These are phyloP conservation scores for Monopis laevigella DNA, from an alignment of 2,888 invertebrate species.

Conservation along the genomic window DNA sequence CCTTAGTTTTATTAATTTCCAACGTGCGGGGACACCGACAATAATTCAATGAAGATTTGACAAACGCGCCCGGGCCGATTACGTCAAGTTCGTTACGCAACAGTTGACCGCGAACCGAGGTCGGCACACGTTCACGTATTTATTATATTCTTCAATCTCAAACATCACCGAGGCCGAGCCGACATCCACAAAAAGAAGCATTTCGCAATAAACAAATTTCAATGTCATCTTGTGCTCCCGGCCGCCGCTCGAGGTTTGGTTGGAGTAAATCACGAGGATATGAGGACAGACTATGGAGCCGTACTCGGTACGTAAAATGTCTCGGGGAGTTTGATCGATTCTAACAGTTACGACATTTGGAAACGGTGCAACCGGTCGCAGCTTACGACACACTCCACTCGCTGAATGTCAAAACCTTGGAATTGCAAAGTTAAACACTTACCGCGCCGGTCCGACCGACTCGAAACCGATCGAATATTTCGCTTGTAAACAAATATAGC, in stretches of 20 bases:
- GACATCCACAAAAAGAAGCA: conserved; percentile 51
- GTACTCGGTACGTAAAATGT: too few species aligned
- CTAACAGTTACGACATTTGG: conserved; percentile 1
- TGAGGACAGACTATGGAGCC: too few species aligned
- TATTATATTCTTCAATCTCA: conserved; percentile 63
- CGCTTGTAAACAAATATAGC: conserved; percentile 9
- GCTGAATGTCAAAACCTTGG: conserved; percentile 12
- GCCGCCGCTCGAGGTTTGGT: conserved; percentile 28
- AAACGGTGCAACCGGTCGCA: not conserved
- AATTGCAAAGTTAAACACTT: not conserved
- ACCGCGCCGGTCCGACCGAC: conserved; percentile 1
- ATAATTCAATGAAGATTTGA: not conserved
- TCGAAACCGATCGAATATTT: conserved; percentile 2
- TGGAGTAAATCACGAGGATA: conserved; percentile 16
- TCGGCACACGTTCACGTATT: conserved; percentile 62
- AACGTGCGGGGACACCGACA: not conserved
- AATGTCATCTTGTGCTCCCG: conserved; percentile 52
- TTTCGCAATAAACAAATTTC: conserved; percentile 57
- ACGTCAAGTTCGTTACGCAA: conserved; percentile 51
- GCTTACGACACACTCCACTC: not conserved
- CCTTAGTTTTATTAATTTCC: conserved; percentile 4
- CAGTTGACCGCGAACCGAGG: conserved; percentile 58
- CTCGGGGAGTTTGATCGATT: too few species aligned
- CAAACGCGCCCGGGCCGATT: conserved; percentile 23
- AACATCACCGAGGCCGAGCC: conserved; percentile 39